Base-by-base conservation (phyloP, 2,888 invertebrate species). In the Tolmerus cingulatus region DNA sequence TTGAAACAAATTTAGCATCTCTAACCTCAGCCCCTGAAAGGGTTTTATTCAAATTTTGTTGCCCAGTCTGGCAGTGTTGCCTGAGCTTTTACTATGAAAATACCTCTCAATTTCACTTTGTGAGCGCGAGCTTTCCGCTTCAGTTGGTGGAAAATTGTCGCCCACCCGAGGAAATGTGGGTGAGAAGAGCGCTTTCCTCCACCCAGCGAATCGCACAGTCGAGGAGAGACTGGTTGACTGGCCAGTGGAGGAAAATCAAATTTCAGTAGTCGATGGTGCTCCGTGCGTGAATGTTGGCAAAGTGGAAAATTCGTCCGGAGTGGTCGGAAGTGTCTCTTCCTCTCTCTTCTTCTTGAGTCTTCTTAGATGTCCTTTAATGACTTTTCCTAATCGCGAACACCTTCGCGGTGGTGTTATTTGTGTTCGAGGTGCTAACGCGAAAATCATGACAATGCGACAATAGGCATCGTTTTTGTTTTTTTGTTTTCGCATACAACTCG, bases 251-350 rank as follows among this genome's bases (percentile, higher is more conserved):
- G 51, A 51, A n/a, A 51, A 5, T 51, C 51, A 7, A 8, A 16
- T 16, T 77, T 87, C 88, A 88, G 88, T 88, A 82, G 88, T 87
- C 87, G 88, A 37, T 87, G 76, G 81, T 84, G 85, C 78, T 87
- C 82, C 86, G 86, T 81, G 81, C 86, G 88, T 87, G 86, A 86
- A 87, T 87, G 88, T 88, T 87, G 57, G 30, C 84, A 76, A 86
- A 30, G 57, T 66, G 79, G 87, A 79, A 74, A 85, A 46, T 30
- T 74, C 74, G 74, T 85, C 85, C 85, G n/a, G 43, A 74, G 74
- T 74, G 66, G 55, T 84, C 55, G 12, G 66, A 23, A 27, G 19
- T 43, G 86, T 88, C 66, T 40, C 40, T 46, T 5, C 19, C 43
- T 46, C 43, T 81, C 40, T 74, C 76, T 46, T 82, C 51, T 82